A percentile compares a stretch with the other conserved stretches of the same genome.
Conservation (phyloP, 2,113 vertebrate species). For the Circaetus gallicus region DNA sequence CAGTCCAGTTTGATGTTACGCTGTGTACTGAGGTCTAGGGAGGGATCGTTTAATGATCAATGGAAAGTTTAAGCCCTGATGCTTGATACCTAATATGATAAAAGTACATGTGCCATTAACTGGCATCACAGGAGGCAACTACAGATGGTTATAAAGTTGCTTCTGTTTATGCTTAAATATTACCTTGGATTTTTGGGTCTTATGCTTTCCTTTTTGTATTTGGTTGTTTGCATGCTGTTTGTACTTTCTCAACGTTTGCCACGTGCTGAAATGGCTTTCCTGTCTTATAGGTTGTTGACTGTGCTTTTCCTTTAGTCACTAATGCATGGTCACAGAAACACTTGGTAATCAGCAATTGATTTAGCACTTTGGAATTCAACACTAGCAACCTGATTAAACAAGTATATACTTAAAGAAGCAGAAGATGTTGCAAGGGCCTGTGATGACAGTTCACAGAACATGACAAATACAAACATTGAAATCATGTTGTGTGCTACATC, state of each 20-base stretch:
- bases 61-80: neutral
- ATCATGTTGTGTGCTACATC: fast-evolving
- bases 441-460: neutral
- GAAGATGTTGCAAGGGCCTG: neutral
- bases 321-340: neutral
- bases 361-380: neutral
- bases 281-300: neutral
- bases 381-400: neutral
- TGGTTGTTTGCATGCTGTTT: neutral
- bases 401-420: neutral
- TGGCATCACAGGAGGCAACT: neutral
- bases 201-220: neutral
- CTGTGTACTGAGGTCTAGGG: neutral
- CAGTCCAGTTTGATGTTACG: neutral
- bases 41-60: neutral
- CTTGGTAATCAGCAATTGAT: neutral
- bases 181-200: neutral
- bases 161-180: neutral
- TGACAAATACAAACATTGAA: fast-evolving
- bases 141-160: neutral
- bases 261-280: neutral
- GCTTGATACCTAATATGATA: neutral
- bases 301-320: neutral
- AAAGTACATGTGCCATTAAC: neutral
- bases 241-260: neutral